Evolutionary conservation across 2,888 invertebrate species (phyloP).

Genomic region (Byasa hedistus): DNA sequence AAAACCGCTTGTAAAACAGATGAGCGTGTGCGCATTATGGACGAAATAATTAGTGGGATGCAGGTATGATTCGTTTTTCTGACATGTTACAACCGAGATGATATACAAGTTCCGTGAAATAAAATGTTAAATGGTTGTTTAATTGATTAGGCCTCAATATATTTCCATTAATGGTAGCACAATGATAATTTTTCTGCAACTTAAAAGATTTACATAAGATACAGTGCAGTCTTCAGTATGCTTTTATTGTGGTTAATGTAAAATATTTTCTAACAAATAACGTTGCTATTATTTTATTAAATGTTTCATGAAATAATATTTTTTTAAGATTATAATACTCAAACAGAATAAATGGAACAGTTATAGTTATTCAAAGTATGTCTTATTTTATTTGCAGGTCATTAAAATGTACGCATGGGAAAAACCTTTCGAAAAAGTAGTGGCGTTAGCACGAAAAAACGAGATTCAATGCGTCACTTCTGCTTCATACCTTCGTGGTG

Average conservation of each 20-base stretch:
- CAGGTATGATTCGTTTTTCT: conserved; percentile 84
- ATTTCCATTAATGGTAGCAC: not conserved
- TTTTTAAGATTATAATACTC: too few relatives aligned
- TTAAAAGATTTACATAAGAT: not conserved
- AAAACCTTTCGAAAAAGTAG: conserved; percentile 91
- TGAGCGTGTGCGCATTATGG: conserved; percentile 94
- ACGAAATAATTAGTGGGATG: conserved; percentile 95
- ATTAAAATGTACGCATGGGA: conserved; percentile 99
- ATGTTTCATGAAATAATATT: too few relatives aligned
- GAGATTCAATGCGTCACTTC: conserved; percentile 82
- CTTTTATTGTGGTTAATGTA: too few relatives aligned
- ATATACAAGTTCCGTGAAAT: not conserved
- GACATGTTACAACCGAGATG: not conserved
- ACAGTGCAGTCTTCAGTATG: too few relatives aligned
- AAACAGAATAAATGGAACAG: too few relatives aligned
- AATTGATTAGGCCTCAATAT: not conserved
- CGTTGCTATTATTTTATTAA: too few relatives aligned
- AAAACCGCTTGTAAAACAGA: conserved; percentile 93
- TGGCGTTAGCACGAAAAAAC: conserved; percentile 86
- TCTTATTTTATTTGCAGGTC: conserved; percentile 77
- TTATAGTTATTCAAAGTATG: too few relatives aligned
- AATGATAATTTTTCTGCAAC: not conserved
- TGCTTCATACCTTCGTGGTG: conserved; percentile 83
- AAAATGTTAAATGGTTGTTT: not conserved
- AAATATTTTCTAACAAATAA: too few relatives aligned